Percentiles rank a stretch among this genome's conserved stretches.
These are phyloP conservation scores for Pteria penguin DNA, from an alignment of 2,888 invertebrate genomes.

Conservation along the genomic window DNA sequence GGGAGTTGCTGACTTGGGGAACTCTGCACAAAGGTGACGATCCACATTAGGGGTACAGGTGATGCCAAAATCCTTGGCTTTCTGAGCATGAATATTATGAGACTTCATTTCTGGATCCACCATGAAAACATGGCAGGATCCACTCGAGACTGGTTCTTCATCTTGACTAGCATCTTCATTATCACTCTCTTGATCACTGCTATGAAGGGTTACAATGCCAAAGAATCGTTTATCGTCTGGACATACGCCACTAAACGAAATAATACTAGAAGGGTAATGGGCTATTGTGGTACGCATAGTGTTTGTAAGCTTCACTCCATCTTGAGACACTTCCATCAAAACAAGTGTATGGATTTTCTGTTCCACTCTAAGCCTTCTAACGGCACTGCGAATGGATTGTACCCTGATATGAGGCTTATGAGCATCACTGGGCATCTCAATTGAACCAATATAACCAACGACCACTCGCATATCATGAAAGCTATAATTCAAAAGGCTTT, in stretches of 20 bases:
- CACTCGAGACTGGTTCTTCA: conserved; percentile 79
- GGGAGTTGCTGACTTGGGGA: conserved; percentile 90
- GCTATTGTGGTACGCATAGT: conserved; percentile 90
- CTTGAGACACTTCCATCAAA: conserved; percentile 88
- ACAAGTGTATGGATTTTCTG: conserved; percentile 90
- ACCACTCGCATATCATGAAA: conserved; percentile 75
- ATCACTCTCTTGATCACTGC: conserved; percentile 59
- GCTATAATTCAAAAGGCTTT: conserved; percentile 40
- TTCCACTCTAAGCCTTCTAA: conserved; percentile 92
- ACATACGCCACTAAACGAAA: conserved; percentile 93
- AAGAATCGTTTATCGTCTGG: conserved; percentile 95
- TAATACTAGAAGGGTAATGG: conserved; percentile 91
- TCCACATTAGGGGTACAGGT: conserved; percentile 82
- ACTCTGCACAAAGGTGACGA: conserved; percentile 88
- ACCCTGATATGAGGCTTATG: conserved; percentile 81
- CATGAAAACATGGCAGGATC: conserved; percentile 97
- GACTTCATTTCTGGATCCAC: conserved; percentile 92
- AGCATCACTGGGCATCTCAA: conserved; percentile 89
- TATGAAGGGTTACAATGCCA: conserved; percentile 89
- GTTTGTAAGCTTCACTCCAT: conserved; percentile 88
- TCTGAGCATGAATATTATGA: conserved; percentile 89
- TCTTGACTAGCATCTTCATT: conserved; percentile 56
- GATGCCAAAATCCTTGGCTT: conserved; percentile 91
- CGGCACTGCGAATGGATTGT: conserved; percentile 89
- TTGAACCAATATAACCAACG: conserved; percentile 95